Evolutionary conservation across 2,113 vertebrate genomes (phyloP).

Genomic region (Holacanthus passer): DNA sequence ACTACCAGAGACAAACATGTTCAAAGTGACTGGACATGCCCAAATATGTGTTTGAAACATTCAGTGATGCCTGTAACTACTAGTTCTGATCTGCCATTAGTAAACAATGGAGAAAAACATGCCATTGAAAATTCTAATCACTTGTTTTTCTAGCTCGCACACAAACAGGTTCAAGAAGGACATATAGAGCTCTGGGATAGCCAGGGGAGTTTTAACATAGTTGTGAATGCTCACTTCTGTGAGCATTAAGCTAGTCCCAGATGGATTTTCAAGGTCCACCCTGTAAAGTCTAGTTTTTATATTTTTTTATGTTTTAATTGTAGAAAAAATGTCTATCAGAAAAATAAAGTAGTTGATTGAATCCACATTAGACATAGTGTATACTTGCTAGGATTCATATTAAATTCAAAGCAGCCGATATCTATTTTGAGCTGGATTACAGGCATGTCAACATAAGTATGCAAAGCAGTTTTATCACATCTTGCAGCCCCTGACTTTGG

Average conservation of each 20-base stretch:
- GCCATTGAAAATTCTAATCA: conserved; percentile 9
- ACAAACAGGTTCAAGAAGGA: neutral
- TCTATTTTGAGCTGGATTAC: neutral
- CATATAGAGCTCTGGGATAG: neutral
- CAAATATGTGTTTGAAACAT: conserved; percentile 65
- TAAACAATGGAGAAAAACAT: conserved; percentile 53
- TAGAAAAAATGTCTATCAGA: neutral
- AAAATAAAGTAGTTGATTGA: neutral
- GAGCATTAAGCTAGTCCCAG: neutral
- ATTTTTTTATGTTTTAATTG: neutral
- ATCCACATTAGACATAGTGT: neutral
- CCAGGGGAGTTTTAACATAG: neutral
- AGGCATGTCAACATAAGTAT: neutral
- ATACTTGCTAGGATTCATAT: neutral
- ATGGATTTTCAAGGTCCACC: neutral
- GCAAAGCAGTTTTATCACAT: neutral
- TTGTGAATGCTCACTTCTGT: neutral
- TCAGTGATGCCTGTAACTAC: conserved; percentile 51
- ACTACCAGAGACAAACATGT: conserved; percentile 42
- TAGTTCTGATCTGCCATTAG: conserved; percentile 56
- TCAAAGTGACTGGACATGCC: conserved; percentile 67
- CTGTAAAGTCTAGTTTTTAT: neutral
- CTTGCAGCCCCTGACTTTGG: neutral
- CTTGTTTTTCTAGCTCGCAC: conserved; percentile 34
- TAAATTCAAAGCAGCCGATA: neutral